Evolutionary conservation across 2,888 invertebrate species (phyloP).

Genomic region (Taenaris catops): DNA sequence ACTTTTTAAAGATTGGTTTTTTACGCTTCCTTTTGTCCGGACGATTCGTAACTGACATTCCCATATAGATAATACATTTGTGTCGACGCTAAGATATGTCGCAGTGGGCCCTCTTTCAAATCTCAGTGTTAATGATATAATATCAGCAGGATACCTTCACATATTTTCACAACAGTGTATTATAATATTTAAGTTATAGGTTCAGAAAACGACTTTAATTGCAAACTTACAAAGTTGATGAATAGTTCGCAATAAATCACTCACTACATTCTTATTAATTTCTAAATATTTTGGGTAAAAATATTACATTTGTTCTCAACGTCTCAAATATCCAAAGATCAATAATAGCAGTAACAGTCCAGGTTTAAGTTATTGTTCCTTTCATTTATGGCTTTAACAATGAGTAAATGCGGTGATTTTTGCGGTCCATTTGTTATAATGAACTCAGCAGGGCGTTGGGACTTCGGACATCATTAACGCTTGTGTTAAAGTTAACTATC

Average conservation of each 20-base stretch:
- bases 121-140: constrained; percentile 64
- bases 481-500: constrained; percentile 5
- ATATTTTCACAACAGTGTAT: constrained; percentile 69
- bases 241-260: constrained; percentile 26
- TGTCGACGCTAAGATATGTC: constrained; percentile 62
- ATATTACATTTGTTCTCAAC: constrained; percentile 4
- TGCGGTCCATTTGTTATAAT: constrained; percentile 38
- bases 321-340: neutral
- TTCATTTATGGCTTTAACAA: constrained; percentile 29
- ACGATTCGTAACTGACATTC: constrained; percentile 72
- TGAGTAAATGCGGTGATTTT: constrained; percentile 28
- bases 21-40: constrained; percentile 65
- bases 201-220: constrained; percentile 38
- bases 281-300: neutral
- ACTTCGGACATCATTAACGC: constrained; percentile 49
- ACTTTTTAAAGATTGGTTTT: constrained; percentile 59
- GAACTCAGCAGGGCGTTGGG: constrained; percentile 48
- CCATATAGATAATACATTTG: constrained; percentile 66
- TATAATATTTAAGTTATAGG: constrained; percentile 35
- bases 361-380: constrained; percentile 12
- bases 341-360: constrained; percentile 6
- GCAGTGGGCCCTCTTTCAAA: constrained; percentile 53
- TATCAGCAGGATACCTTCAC: constrained; percentile 65
- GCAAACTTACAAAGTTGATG: constrained; percentile 38
- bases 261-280: constrained; percentile 1